phyloP scores from a whole-genome alignment of 1,140 invertebrate genomes.

The Gryllus bimaculatus region DNA sequence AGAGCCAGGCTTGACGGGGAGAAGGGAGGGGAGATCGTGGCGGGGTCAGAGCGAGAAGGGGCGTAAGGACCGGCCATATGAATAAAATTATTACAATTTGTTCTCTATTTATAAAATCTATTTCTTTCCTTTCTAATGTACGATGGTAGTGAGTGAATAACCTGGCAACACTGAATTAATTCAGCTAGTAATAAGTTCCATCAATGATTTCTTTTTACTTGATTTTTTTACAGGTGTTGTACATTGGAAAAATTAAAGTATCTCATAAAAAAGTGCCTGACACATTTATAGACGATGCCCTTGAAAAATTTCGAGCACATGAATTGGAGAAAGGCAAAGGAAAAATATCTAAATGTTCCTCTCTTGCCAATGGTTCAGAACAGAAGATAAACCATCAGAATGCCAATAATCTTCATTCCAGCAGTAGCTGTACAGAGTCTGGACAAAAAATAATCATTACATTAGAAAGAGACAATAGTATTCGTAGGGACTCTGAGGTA shows the following conservation, averaged over 20 bases:
- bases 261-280: slow-evolving; percentile 76
- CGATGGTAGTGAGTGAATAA: too few relatives aligned
- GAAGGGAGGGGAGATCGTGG: too few relatives aligned
- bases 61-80: too few relatives aligned
- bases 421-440: background rate
- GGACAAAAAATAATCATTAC: background rate
- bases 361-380: background rate
- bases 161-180: too few relatives aligned
- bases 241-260: slow-evolving; percentile 79
- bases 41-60: too few relatives aligned
- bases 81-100: too few relatives aligned
- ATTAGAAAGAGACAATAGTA: background rate
- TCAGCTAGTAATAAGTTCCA: too few relatives aligned
- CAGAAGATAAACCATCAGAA: background rate
- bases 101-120: too few relatives aligned
- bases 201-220: too few relatives aligned
- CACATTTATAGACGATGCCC: slow-evolving; percentile 80
- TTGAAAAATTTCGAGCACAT: slow-evolving; percentile 71
- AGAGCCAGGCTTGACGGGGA: too few relatives aligned
- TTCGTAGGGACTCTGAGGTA: background rate
- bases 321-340: slow-evolving; percentile 52
- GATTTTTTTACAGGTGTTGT: slow-evolving; percentile 53
- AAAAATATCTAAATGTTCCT: background rate
- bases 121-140: too few relatives aligned
- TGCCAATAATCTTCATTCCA: background rate